Conservation (phyloP, 2,797 vertebrate species). For the Thalassophryne amazonica region DNA sequence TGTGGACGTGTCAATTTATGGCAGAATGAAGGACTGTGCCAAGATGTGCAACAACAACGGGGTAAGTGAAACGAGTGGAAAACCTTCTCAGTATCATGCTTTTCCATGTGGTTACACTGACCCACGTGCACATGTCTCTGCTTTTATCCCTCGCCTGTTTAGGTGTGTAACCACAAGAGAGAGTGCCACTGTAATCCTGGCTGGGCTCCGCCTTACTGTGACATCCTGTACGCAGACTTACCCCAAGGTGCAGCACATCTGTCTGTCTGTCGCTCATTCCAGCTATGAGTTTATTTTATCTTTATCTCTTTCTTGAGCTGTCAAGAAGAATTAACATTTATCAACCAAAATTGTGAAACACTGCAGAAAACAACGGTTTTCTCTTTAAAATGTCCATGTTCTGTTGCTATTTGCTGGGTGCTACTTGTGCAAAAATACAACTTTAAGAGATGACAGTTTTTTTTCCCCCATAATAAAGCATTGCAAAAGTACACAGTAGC, state of each 20-base stretch:
- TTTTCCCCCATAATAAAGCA: no score
- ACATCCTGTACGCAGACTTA: slow-evolving; percentile 41
- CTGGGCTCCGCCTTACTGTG: slow-evolving; percentile 84
- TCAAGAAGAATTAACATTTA: neutral
- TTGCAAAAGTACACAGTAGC: no score
- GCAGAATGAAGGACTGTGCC: slow-evolving; percentile 79
- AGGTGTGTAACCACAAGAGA: slow-evolving; percentile 87
- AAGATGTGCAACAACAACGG: slow-evolving; percentile 83
- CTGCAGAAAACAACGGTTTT: no score
- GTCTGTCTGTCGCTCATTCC: no score
- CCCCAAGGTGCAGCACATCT: slow-evolving; percentile 62
- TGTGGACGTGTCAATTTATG: slow-evolving; percentile 77
- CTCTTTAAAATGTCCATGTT: no score
- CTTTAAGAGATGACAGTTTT: no score
- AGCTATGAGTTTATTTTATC: no score
- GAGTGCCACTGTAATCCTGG: slow-evolving; percentile 82
- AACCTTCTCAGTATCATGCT: neutral
- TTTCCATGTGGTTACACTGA: no score
- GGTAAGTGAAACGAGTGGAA: slow-evolving; percentile 54
- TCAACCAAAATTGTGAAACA: neutral
- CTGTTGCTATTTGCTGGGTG: no score
- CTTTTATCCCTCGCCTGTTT: neutral
- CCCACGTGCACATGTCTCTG: neutral
- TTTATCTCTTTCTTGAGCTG: no score
- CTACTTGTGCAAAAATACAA: no score